These are phyloP conservation scores for Eupithecia tripunctaria DNA, from an alignment of 2,888 invertebrate species.

Conservation along the genomic window DNA sequence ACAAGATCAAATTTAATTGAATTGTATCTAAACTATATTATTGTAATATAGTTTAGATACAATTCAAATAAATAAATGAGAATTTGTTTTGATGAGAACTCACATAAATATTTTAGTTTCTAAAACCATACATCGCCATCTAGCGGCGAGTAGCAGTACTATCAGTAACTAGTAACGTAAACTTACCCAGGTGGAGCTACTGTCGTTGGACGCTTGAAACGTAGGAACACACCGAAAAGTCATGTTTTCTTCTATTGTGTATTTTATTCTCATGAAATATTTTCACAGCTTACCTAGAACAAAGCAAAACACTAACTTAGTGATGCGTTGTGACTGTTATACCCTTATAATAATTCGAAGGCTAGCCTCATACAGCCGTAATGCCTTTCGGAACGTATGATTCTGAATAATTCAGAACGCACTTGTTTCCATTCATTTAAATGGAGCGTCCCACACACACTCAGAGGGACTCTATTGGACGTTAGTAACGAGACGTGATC, in stretches of 20 bases:
- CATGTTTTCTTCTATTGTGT: conserved; percentile 74
- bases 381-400: not conserved
- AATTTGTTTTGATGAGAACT: not conserved
- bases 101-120: not conserved
- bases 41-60: no score
- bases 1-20: not conserved
- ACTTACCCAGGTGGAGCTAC: conserved; percentile 88
- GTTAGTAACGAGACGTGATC: no score
- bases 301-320: conserved; percentile 86
- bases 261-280: conserved; percentile 56
- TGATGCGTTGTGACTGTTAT: conserved; percentile 59
- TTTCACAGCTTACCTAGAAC: conserved; percentile 88
- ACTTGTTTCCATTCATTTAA: no score
- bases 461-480: no score
- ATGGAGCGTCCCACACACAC: no score
- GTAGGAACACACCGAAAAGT: conserved; percentile 88
- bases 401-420: no score
- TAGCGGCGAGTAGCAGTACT: conserved; percentile 53
- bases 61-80: not conserved
- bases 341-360: not conserved
- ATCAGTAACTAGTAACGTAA: conserved; percentile 18
- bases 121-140: conserved; percentile 41
- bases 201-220: conserved; percentile 87
- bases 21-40: not conserved
- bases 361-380: not conserved